Percentiles rank a stretch among this genome's conserved stretches.
phyloP scores from a whole-genome alignment of 1,140 invertebrate species.

The Centruroides vittatus region DNA sequence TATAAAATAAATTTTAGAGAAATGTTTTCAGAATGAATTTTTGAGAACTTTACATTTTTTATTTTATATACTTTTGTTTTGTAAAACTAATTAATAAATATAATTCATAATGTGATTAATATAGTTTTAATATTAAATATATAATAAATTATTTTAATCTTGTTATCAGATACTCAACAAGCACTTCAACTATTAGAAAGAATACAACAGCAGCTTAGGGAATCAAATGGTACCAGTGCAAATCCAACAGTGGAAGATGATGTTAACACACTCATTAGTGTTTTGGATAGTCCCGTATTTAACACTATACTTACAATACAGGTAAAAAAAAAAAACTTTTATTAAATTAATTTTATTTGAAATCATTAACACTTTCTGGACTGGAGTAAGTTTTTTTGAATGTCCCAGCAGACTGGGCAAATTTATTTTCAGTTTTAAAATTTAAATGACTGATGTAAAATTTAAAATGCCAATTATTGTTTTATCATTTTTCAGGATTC shows the following conservation, averaged over 20 bases:
- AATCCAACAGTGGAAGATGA: slow-evolving; percentile 56
- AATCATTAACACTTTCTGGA: no score
- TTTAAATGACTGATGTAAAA: no score
- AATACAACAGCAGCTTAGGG: slow-evolving; percentile 54
- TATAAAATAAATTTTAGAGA: no score
- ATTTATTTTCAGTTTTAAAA: no score
- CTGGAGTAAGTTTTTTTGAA: no score
- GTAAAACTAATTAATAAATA: no score
- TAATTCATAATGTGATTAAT: no score
- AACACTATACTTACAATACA: slow-evolving; percentile 78
- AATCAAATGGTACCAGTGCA: slow-evolving; percentile 47
- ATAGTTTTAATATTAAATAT: no score
- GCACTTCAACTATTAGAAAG: slow-evolving; percentile 61
- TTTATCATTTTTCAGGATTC: slow-evolving; percentile 18
- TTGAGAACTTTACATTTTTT: background rate
- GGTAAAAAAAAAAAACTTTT: slow-evolving; percentile 25
- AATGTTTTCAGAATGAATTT: no score
- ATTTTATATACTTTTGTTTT: background rate
- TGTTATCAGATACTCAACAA: slow-evolving; percentile 29
- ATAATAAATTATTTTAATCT: no score
- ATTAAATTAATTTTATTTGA: background rate
- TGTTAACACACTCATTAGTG: slow-evolving; percentile 65
- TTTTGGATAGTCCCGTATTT: slow-evolving; percentile 84
- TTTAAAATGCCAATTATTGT: no score
- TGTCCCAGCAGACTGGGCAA: no score